phyloP scores from a whole-genome alignment of 2,797 vertebrate species.

The Karalla daura region DNA sequence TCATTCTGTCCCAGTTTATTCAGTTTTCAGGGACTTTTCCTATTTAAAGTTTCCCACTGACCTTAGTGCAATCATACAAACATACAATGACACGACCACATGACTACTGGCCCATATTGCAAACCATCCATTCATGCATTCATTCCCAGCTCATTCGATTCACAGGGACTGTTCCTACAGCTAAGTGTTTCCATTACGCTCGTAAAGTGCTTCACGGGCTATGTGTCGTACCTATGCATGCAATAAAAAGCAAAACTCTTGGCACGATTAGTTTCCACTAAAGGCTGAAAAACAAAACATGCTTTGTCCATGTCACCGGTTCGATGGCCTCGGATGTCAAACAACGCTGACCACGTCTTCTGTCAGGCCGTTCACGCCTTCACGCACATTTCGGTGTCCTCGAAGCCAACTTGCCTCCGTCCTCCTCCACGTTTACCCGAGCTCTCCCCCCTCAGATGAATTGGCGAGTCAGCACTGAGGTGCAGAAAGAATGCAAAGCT shows the following conservation, averaged over 20 bases:
- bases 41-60: too few species aligned
- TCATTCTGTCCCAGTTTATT: too few species aligned
- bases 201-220: not conserved
- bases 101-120: too few species aligned
- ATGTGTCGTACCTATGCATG: too few species aligned
- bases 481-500: constrained; percentile 68
- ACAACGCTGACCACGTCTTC: constrained; percentile 9
- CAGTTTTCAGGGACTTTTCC: too few species aligned
- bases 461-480: constrained; percentile 69
- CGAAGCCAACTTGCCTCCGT: constrained; percentile 35
- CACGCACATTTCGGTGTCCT: constrained; percentile 30
- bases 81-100: too few species aligned
- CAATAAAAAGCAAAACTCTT: constrained; percentile 1
- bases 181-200: too few species aligned
- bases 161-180: too few species aligned
- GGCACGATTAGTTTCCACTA: not conserved
- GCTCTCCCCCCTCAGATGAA: constrained; percentile 54
- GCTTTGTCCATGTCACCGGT: not conserved
- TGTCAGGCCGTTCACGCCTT: constrained; percentile 17
- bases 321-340: not conserved
- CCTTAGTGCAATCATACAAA: too few species aligned
- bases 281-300: too few species aligned
- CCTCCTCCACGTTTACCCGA: constrained; percentile 61
- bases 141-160: too few species aligned
- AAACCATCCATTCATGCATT: too few species aligned